phyloP scores from a whole-genome alignment of 2,888 invertebrate genomes.

The Byasa hedistus region DNA sequence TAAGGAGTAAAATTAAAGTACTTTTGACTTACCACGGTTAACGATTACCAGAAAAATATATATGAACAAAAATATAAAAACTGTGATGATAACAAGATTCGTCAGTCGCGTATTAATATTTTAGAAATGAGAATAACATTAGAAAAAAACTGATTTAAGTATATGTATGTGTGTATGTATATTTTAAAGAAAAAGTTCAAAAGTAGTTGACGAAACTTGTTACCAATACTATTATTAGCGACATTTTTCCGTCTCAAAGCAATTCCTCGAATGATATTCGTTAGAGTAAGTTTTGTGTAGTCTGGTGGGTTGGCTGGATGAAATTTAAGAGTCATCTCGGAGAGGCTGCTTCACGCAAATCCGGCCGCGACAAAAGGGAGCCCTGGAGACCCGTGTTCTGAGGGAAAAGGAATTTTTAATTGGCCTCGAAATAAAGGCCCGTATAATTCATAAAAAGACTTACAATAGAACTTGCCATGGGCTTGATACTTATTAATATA shows the following conservation, averaged over 20 bases:
- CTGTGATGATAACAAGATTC: too few relatives aligned
- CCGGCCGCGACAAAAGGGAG: conserved; percentile 63
- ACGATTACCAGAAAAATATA: neutral
- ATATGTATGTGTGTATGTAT: neutral
- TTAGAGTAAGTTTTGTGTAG: conserved; percentile 44
- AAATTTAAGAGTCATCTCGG: conserved; percentile 66
- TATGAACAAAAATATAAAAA: too few relatives aligned
- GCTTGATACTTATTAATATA: conserved; percentile 20
- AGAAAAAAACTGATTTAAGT: neutral
- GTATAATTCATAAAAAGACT: conserved; percentile 44
- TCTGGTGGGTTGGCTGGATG: conserved; percentile 62
- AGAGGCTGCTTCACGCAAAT: conserved; percentile 54
- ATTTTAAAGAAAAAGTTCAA: neutral
- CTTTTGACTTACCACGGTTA: neutral
- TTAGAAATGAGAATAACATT: neutral
- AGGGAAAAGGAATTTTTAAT: conserved; percentile 70
- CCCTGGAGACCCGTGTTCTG: conserved; percentile 53
- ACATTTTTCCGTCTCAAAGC: neutral
- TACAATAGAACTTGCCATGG: conserved; percentile 43
- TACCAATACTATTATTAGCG: neutral
- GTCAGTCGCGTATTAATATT: neutral
- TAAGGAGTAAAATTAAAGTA: neutral
- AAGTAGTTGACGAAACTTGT: neutral
- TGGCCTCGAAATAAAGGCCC: conserved; percentile 66
- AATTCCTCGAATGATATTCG: conserved; percentile 28